These are phyloP conservation scores for Myripristis murdjan DNA, from an alignment of 2,797 vertebrate species.

Conservation along the genomic window DNA sequence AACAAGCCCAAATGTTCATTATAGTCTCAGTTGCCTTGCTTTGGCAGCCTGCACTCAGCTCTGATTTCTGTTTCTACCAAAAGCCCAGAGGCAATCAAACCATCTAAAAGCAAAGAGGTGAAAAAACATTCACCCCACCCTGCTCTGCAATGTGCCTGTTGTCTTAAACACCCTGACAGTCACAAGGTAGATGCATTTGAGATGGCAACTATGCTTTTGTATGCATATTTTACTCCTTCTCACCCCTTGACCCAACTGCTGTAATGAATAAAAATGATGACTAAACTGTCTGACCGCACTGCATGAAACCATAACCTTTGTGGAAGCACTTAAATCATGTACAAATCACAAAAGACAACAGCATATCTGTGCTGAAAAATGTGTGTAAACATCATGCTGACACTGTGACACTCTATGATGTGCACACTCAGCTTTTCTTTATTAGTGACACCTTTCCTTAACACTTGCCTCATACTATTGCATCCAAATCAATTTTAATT, in stretches of 20 bases:
- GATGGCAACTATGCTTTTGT: neutral
- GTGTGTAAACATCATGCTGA: neutral
- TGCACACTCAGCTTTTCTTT: neutral
- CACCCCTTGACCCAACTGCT: neutral
- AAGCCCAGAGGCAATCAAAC: too few species aligned
- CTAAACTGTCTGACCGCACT: conserved; percentile 12
- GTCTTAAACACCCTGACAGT: too few species aligned
- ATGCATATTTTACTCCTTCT: neutral
- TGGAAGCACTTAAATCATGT: conserved; percentile 23
- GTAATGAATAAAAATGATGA: conserved; percentile 13
- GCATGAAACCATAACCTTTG: conserved; percentile 24
- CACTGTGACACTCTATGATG: conserved; percentile 16
- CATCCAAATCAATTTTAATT: too few species aligned
- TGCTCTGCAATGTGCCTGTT: too few species aligned
- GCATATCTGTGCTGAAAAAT: conserved; percentile 10
- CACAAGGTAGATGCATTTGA: too few species aligned
- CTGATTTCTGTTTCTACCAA: too few species aligned
- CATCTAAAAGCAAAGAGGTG: too few species aligned
- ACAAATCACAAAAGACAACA: conserved; percentile 11
- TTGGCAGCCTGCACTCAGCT: conserved; percentile 9
- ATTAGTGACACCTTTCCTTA: too few species aligned
- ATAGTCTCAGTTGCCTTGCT: conserved; percentile 17
- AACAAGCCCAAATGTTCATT: too few species aligned
- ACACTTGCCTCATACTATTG: too few species aligned
- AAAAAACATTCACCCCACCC: too few species aligned